Conservation (phyloP, 64 coral and sea anemone species). For the Orbicella faveolata region DNA sequence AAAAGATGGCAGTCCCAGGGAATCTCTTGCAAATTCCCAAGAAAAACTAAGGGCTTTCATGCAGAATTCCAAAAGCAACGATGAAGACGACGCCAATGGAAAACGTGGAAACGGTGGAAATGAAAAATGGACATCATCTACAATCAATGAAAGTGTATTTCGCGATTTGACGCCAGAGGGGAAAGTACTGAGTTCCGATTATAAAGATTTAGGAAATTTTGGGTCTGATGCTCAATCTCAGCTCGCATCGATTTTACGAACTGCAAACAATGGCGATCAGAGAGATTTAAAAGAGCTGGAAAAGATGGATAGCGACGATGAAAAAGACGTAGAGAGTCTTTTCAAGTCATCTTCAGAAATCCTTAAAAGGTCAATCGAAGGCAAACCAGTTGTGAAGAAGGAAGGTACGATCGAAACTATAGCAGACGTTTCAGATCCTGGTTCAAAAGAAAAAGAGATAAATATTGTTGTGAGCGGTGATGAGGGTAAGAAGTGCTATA, state of each 20-base stretch:
- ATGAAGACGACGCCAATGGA: background rate
- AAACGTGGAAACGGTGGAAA: background rate
- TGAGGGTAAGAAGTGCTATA: background rate
- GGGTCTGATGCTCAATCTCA: slow-evolving; percentile 29
- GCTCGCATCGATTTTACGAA: slow-evolving; percentile 14
- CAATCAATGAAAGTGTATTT: background rate
- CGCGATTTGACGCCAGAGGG: background rate
- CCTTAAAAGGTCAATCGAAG: background rate
- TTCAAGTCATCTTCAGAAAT: background rate
- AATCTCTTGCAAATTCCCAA: background rate
- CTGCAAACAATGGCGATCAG: slow-evolving; percentile 20
- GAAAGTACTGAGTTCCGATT: background rate
- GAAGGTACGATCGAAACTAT: slow-evolving; percentile 1
- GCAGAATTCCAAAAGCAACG: background rate
- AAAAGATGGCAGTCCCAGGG: background rate
- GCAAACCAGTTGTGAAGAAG: background rate
- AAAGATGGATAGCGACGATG: slow-evolving; percentile 9
- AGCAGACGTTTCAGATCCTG: background rate
- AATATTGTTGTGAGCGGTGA: background rate
- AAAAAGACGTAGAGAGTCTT: slow-evolving; percentile 24
- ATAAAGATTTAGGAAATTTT: slow-evolving; percentile 23
- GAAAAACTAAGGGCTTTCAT: background rate
- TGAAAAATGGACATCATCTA: background rate
- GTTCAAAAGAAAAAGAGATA: background rate
- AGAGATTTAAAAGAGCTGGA: slow-evolving; percentile 34